Evolutionary conservation across 2,113 vertebrate genomes (phyloP).

Genomic region (Bufo bufo): DNA sequence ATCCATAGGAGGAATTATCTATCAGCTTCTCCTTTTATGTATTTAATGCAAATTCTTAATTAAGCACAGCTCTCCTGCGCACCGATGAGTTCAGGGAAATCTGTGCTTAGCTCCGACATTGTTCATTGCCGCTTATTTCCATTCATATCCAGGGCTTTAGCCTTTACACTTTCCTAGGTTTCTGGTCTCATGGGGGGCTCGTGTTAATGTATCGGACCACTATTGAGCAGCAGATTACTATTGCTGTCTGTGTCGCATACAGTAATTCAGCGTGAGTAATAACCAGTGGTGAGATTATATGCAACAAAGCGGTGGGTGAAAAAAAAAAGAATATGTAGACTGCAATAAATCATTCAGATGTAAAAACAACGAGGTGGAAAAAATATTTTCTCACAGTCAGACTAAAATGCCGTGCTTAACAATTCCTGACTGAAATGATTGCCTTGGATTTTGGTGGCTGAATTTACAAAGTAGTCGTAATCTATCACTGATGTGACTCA

Average conservation of each 20-base stretch:
- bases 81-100: slow-evolving; percentile 40
- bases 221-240: slow-evolving; percentile 46
- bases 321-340: slow-evolving; percentile 7
- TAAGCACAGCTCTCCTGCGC: slow-evolving; percentile 1
- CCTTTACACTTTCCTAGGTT: slow-evolving; percentile 4
- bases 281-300: slow-evolving; percentile 25
- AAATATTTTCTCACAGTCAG: slow-evolving; percentile 22
- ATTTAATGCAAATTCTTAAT: slow-evolving; percentile 37
- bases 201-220: slow-evolving; percentile 16
- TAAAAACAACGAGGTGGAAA: slow-evolving; percentile 8
- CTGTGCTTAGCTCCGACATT: not conserved
- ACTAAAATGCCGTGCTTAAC: not conserved
- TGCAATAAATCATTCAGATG: slow-evolving; percentile 23
- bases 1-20: slow-evolving; percentile 19
- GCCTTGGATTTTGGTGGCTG: not conserved
- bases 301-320: slow-evolving; percentile 11
- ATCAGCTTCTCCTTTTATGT: not conserved
- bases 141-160: slow-evolving; percentile 23
- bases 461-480: not conserved
- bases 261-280: slow-evolving; percentile 30
- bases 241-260: slow-evolving; percentile 17
- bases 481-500: not conserved
- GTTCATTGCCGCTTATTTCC: slow-evolving; percentile 6
- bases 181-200: not conserved
- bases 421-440: not conserved